These are phyloP conservation scores for Cylindroiulus punctatus DNA, from an alignment of 2,888 invertebrate genomes.

Conservation along the genomic window DNA sequence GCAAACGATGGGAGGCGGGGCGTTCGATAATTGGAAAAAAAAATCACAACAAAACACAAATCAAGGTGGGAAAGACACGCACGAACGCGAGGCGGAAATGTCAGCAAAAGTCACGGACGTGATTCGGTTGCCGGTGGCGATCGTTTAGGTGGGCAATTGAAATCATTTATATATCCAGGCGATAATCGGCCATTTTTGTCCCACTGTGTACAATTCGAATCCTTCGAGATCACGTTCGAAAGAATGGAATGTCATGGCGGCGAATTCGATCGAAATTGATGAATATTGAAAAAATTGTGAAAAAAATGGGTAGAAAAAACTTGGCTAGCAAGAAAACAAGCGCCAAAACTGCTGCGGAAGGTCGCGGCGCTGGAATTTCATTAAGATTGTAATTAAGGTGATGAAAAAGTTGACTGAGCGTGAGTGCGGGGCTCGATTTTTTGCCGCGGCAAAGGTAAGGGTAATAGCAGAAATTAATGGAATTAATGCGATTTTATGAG, in stretches of 20 bases:
- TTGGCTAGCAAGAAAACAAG: background rate
- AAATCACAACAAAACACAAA: background rate
- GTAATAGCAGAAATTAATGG: conserved; percentile 2
- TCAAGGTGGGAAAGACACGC: background rate
- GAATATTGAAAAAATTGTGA: background rate
- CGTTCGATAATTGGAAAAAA: background rate
- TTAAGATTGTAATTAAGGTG: background rate
- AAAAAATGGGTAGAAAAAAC: background rate
- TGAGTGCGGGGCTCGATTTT: background rate
- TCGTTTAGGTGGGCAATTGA: background rate
- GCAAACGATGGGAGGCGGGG: background rate
- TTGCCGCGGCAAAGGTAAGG: background rate
- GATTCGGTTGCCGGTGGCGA: background rate
- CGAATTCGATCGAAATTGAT: background rate
- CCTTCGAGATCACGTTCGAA: background rate
- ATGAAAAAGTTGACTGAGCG: background rate
- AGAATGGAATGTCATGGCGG: conserved; percentile 2
- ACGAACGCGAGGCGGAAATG: background rate
- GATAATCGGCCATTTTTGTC: background rate
- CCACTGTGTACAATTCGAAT: background rate
- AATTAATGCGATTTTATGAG: background rate
- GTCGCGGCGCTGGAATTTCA: background rate
- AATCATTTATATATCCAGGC: background rate
- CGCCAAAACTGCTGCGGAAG: background rate
- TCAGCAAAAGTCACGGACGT: conserved; percentile 8